Percentiles rank a stretch among this genome's conserved stretches.
phyloP scores from a whole-genome alignment of 2,888 invertebrate genomes.

The Protodeltote pygarga region DNA sequence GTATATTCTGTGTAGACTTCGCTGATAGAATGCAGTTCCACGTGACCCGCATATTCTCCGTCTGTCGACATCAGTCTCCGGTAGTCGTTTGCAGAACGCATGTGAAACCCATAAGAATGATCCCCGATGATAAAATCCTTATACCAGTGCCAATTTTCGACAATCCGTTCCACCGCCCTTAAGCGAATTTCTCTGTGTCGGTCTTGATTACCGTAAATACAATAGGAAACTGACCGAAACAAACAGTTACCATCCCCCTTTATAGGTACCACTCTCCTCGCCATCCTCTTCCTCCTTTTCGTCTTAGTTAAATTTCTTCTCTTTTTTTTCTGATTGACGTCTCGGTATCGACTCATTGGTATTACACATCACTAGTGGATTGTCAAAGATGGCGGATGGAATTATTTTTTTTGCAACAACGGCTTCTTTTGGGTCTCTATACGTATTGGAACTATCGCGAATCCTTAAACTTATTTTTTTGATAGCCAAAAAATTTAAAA shows the following conservation, averaged over 20 bases:
- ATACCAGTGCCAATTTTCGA: constrained; percentile 72
- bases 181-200: constrained; percentile 72
- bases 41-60: constrained; percentile 79
- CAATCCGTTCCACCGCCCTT: constrained; percentile 70
- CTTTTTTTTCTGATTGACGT: constrained; percentile 21
- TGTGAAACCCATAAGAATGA: constrained; percentile 66
- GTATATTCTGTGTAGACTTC: constrained; percentile 72
- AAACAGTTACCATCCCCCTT: constrained; percentile 79
- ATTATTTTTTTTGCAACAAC: background rate
- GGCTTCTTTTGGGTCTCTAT: background rate
- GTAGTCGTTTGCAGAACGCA: constrained; percentile 63
- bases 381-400: constrained; percentile 22
- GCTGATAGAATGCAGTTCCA: constrained; percentile 73
- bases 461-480: background rate
- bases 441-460: background rate
- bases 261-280: constrained; percentile 68
- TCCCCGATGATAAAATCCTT: constrained; percentile 80
- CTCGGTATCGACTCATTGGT: constrained; percentile 50
- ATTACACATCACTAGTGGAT: constrained; percentile 39
- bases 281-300: constrained; percentile 50
- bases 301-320: constrained; percentile 26
- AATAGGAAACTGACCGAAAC: constrained; percentile 75
- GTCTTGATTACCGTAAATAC: constrained; percentile 74
- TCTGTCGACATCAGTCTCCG: constrained; percentile 70
- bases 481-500: background rate